Evolutionary conservation across 2,888 invertebrate genomes (phyloP).

Genomic region (Shargacucullia verbasci): DNA sequence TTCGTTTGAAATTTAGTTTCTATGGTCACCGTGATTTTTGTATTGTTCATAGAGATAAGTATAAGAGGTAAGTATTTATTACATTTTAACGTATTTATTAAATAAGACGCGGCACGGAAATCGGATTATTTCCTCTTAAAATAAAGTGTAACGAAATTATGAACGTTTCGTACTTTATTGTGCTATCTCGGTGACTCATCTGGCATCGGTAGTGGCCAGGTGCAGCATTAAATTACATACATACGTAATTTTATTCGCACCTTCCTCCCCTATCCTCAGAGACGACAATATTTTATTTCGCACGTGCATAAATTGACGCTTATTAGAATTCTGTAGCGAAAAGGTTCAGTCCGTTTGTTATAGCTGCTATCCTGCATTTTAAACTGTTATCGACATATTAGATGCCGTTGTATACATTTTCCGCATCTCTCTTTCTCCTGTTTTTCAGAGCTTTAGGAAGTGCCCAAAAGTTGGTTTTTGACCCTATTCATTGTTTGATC

Average conservation of each 20-base stretch:
- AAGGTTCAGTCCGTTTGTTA: background rate
- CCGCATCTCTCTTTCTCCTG: too few species aligned
- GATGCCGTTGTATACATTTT: background rate
- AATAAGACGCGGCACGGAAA: slow-evolving; percentile 1
- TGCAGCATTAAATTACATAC: slow-evolving; percentile 6
- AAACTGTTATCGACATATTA: background rate
- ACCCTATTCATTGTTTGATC: too few species aligned
- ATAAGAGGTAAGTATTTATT: background rate
- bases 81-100: background rate
- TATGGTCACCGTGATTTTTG: background rate
- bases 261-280: background rate
- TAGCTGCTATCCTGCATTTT: background rate
- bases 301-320: slow-evolving; percentile 4
- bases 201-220: slow-evolving; percentile 11
- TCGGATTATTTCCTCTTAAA: slow-evolving; percentile 2
- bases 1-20: too few species aligned
- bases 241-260: slow-evolving; percentile 1
- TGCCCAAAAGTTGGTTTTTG: too few species aligned
- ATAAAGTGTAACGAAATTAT: slow-evolving; percentile 1
- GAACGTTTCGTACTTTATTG: slow-evolving; percentile 11
- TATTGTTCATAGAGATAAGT: too few species aligned
- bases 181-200: slow-evolving; percentile 6
- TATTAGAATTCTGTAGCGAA: background rate
- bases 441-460: background rate
- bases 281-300: slow-evolving; percentile 1